Conservation (phyloP, 2,797 vertebrate species). For the Cyclura pinguis region DNA sequence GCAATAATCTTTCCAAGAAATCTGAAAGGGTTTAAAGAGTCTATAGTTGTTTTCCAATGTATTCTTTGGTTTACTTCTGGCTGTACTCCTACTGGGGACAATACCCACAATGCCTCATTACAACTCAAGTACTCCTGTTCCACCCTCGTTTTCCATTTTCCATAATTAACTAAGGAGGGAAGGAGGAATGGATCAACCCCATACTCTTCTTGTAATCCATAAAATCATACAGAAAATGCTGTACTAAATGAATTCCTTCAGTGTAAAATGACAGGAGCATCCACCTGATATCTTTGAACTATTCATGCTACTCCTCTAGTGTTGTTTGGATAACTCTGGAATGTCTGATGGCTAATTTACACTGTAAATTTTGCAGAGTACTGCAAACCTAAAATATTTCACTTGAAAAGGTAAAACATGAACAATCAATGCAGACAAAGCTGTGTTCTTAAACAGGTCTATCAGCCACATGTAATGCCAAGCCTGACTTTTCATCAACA, state of each 20-base stretch:
- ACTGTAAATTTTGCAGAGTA: background rate
- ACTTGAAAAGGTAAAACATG: background rate
- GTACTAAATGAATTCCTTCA: background rate
- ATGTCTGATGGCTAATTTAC: background rate
- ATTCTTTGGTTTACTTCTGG: background rate
- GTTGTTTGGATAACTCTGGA: background rate
- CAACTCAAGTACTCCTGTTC: background rate
- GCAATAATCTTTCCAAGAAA: background rate
- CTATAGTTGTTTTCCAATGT: background rate
- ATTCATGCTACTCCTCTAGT: background rate
- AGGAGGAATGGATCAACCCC: background rate
- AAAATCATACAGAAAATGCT: background rate
- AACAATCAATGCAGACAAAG: background rate
- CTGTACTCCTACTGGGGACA: background rate
- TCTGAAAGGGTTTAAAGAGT: background rate
- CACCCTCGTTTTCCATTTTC: background rate
- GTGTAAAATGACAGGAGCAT: background rate
- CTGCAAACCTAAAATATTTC: background rate
- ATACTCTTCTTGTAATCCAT: background rate
- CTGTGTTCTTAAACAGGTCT: background rate
- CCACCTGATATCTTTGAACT: background rate
- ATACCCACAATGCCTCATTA: background rate
- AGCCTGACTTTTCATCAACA: background rate
- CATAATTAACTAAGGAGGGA: background rate
- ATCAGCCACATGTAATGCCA: background rate